Percentiles rank a stretch among this genome's conserved stretches.
Evolutionary conservation across 1,140 invertebrate species (phyloP).

Genomic region (Drosophila nikananu): DNA sequence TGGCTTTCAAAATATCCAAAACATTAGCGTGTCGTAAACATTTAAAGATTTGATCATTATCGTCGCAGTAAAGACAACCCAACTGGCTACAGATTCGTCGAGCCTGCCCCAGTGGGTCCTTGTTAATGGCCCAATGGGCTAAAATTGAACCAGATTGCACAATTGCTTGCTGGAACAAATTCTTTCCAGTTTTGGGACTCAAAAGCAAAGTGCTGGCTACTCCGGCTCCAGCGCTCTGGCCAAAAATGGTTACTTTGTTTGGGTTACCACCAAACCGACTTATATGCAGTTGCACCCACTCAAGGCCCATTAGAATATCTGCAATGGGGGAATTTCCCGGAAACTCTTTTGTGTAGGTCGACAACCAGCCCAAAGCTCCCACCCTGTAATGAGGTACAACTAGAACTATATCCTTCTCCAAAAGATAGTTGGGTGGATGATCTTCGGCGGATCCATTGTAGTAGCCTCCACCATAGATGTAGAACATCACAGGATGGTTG

Average conservation of each 20-base stretch:
- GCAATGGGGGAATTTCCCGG: constrained; percentile 76
- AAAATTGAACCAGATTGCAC: constrained; percentile 82
- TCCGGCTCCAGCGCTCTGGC: constrained; percentile 78
- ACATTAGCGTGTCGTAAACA: constrained; percentile 60
- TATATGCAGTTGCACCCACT: constrained; percentile 89
- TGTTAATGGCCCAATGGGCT: constrained; percentile 64
- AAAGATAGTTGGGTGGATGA: constrained; percentile 90
- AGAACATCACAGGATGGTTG: constrained; percentile 79
- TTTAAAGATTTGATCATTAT: constrained; percentile 26
- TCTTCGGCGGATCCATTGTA: constrained; percentile 86
- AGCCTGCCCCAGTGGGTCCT: constrained; percentile 59
- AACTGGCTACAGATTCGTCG: constrained; percentile 56
- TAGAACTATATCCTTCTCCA: constrained; percentile 91
- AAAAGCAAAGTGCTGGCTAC: constrained; percentile 70
- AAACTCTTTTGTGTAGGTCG: constrained; percentile 73
- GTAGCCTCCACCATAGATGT: constrained; percentile 83
- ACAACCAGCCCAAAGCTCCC: constrained; percentile 87
- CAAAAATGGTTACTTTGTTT: constrained; percentile 85
- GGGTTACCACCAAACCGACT: constrained; percentile 89
- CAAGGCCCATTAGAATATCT: constrained; percentile 85
- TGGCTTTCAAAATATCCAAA: constrained; percentile 51
- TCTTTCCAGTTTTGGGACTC: constrained; percentile 63
- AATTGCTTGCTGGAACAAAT: constrained; percentile 70
- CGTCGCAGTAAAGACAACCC: constrained; percentile 50
- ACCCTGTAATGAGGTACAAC: constrained; percentile 93